These are phyloP conservation scores for Cremastobaeus sp. DNA, from an alignment of 2,888 invertebrate species.

Conservation along the genomic window DNA sequence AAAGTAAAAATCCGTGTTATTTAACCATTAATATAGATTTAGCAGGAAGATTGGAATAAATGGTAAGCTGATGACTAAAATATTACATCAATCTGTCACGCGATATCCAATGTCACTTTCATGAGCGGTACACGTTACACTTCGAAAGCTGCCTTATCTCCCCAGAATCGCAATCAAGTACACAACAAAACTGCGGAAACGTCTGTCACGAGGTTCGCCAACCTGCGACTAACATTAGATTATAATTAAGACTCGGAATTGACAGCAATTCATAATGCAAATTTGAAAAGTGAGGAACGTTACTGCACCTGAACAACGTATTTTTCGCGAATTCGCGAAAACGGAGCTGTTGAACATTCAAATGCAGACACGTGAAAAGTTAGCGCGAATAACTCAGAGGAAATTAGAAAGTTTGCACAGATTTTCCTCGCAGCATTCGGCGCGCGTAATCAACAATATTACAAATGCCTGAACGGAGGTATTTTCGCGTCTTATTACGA, in stretches of 20 bases:
- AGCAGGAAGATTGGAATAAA: constrained; percentile 22
- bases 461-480: constrained; percentile 11
- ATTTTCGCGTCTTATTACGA: not conserved
- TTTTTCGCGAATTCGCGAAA: constrained; percentile 17
- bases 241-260: too few species aligned
- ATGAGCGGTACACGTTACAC: not conserved
- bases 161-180: too few species aligned
- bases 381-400: constrained; percentile 1
- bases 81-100: constrained; percentile 30
- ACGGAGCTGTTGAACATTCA: constrained; percentile 3
- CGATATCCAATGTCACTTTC: constrained; percentile 7
- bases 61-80: constrained; percentile 28
- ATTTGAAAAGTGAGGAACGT: too few species aligned
- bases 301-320: constrained; percentile 1
- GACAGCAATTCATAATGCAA: too few species aligned
- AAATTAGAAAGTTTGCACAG: constrained; percentile 38
- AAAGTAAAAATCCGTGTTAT: too few species aligned
- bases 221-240: too few species aligned
- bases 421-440: constrained; percentile 17
- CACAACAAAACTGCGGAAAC: too few species aligned
- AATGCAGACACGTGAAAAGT: constrained; percentile 14
- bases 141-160: too few species aligned
- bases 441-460: constrained; percentile 16
- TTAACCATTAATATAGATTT: constrained; percentile 24
- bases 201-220: too few species aligned